Base-by-base conservation (phyloP, 2,888 invertebrate genomes). In the Caenorhabditis afra region DNA sequence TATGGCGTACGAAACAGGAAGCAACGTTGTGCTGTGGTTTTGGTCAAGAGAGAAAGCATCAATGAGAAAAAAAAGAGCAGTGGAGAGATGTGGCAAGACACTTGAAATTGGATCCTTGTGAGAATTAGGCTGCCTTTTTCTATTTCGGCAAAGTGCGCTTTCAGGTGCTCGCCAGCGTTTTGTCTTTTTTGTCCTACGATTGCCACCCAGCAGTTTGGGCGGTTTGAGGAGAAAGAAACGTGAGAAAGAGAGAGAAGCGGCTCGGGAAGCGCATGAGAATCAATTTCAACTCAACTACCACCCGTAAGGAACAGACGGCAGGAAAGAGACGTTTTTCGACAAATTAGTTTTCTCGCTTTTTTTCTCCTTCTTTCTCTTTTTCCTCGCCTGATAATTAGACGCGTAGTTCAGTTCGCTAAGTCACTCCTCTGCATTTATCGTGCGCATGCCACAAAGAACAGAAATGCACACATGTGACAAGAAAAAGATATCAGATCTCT, bases 21-120 rank as follows among this genome's bases (percentile, higher is more conserved):
- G 62, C 45, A 55, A 16, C 14, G 55, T 39, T 29, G 29, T 29
- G 29, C 3, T 29, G 29, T 29, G 7, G 29, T 29, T 29, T 29
- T 29, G 39, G 37, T 23, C 23, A 16, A 22, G 16, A 62, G 52
- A 18, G 29, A n/a, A 44, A 61, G 59, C 45, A 45, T 70, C 61
- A 61, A 61, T 53, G 70, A 45, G 55, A 50, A 37, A 62, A 20
- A 52, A 20, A 53, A 57, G 47, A 49, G 37, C 35, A 37, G 22
- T 14, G n/a, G 35, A 39, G 35, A 55, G 14, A 44, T 12, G 20
- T 64, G 57, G 64, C 64, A 65, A 73, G 57, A 71, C 64, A 64
- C 49, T 73, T 73, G 64, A 73, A 73, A 73, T 64, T 47, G 73
- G 73, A 73, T 64, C 73, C 50, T 47, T 64, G 73, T 73, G 73